phyloP scores from a whole-genome alignment of 2,797 vertebrate genomes.

The Tragopan temminckii region DNA sequence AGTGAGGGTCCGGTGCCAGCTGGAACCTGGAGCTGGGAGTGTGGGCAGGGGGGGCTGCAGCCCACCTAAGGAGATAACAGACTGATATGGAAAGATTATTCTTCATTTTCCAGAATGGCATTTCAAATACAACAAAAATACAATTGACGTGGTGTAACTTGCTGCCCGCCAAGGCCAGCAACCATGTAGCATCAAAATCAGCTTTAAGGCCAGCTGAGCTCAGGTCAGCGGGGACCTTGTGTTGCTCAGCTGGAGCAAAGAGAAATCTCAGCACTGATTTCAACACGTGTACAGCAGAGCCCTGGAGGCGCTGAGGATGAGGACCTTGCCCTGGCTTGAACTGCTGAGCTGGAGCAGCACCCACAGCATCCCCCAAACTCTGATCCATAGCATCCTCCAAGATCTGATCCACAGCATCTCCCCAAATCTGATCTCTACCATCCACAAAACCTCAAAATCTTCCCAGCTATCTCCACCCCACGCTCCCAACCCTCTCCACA shows the following conservation, averaged over 20 bases:
- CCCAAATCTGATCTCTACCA: not conserved
- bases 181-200: not conserved
- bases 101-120: not conserved
- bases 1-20: not conserved
- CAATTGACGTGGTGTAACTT: not conserved
- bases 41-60: not conserved
- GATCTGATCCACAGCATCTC: not conserved
- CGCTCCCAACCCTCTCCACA: not conserved
- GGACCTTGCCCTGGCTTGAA: not conserved
- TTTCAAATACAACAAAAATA: conserved; percentile 39
- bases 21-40: not conserved
- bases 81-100: not conserved
- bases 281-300: not conserved
- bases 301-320: not conserved
- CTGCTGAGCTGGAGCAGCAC: not conserved
- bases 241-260: not conserved
- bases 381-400: not conserved
- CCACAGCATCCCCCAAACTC: not conserved
- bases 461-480: not conserved
- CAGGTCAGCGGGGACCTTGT: not conserved
- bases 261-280: not conserved
- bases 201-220: not conserved
- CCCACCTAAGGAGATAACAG: not conserved
- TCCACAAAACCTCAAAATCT: rapidly evolving
- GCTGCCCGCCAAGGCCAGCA: conserved; percentile 30